Evolutionary conservation across 1,140 invertebrate genomes (phyloP), one percentile per base, ranked within the genome.

Genomic region (Diorhabda carinulata): DNA sequence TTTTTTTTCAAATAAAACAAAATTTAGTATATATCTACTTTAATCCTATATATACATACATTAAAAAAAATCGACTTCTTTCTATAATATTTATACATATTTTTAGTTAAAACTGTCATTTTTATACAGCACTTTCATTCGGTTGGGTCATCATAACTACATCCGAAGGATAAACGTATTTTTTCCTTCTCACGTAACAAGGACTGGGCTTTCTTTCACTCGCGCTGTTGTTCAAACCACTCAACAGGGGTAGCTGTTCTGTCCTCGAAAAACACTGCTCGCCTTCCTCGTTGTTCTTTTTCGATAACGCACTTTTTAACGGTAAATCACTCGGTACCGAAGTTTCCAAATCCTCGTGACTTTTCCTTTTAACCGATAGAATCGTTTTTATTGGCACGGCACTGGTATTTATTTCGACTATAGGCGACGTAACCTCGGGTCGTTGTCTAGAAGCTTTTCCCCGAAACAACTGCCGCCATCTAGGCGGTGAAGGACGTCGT

Each of bases 171-270:
- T 86, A 88, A 63, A 87, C 83, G 73, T 86, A 87, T 71, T 87
- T 87, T 72, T 88, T 88, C 72, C 86, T 79, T 74, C 85, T 83
- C 2, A 85, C 83, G 67, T 84, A 86, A 75, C 83, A 86, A 67
- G 85, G 85, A 3, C 85, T 85, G 3, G 84, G 83, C 61, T 81
- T 84, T 8, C 79, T 76, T 43, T 83, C 80, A 63, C 79, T 82
- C 10, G 78, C 80, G 25, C 82, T 84, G 9, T 82, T 82, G 66
- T 82, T 84, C n/a, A 86, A 77, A 8, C 84, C 83, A 66, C 83
- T 82, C 9, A 87, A 77, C 43, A 87, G 80, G 4, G 86, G 86
- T 59, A 87, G 74, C 3, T 84, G 85, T 61, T 85, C 82, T 69
- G 84, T 85, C n/a, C 79, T 78, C 3, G 81, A 77, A 70, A 82